A percentile compares a stretch with the other conserved stretches of the same genome.
Conservation (phyloP, 2,113 vertebrate genomes). For the Zapus hudsonius region DNA sequence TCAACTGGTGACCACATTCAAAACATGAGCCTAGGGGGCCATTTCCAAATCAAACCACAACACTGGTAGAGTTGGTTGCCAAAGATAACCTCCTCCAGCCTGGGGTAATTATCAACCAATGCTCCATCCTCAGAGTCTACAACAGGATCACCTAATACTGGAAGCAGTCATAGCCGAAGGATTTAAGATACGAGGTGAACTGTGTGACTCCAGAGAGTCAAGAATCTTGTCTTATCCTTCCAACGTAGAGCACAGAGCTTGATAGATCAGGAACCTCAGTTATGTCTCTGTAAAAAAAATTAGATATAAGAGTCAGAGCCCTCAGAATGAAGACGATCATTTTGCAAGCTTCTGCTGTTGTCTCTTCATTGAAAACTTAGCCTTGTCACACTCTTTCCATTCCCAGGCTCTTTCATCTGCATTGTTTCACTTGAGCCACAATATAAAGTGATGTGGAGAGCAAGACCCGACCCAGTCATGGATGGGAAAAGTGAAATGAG, state of each 20-base stretch:
- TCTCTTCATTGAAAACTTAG: not conserved
- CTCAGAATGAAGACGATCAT: not conserved
- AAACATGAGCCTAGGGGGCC: too few species aligned
- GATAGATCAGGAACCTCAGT: not conserved
- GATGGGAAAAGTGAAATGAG: not conserved
- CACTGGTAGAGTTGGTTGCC: not conserved
- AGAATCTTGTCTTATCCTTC: not conserved
- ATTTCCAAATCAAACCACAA: too few species aligned
- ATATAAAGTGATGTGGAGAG: not conserved
- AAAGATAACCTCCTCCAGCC: not conserved
- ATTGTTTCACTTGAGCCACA: not conserved
- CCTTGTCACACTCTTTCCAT: not conserved
- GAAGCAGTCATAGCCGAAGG: not conserved
- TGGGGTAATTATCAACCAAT: not conserved
- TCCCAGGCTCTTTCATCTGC: not conserved
- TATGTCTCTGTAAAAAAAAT: not conserved
- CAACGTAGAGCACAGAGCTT: not conserved
- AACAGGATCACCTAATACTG: too few species aligned
- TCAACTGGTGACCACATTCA: too few species aligned
- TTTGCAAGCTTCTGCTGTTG: not conserved
- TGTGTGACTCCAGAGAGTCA: not conserved
- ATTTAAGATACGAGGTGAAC: not conserved
- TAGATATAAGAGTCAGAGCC: not conserved
- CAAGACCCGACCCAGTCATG: too few species aligned
- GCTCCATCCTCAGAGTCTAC: not conserved